Conservation (phyloP, 2,888 invertebrate species). For the Apamea crenata region DNA sequence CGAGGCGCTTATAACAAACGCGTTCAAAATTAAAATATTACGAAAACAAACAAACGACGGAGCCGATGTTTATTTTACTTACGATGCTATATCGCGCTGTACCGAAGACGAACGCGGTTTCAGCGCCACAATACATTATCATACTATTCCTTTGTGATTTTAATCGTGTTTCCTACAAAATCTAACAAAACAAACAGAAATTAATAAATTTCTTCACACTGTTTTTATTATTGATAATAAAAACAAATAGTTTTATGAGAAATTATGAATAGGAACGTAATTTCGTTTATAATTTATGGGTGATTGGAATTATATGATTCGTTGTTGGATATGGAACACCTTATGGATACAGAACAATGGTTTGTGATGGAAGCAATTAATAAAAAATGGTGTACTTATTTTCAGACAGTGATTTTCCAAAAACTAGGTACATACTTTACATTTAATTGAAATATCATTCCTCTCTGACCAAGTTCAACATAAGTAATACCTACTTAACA, state of each 20-base stretch:
- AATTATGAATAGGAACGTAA: constrained; percentile 56
- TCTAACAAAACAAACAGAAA: constrained; percentile 62
- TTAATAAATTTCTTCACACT: constrained; percentile 63
- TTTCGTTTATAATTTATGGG: constrained; percentile 53
- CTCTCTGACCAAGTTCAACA: not conserved
- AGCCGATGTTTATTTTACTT: constrained; percentile 78
- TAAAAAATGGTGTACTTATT: not conserved
- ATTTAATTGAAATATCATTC: not conserved
- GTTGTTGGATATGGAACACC: constrained; percentile 59
- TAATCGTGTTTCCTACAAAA: constrained; percentile 62
- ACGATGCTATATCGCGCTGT: constrained; percentile 78
- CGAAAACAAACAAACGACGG: constrained; percentile 83
- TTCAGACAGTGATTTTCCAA: not conserved
- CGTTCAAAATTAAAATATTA: constrained; percentile 86
- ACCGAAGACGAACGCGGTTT: constrained; percentile 77
- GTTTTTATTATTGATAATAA: constrained; percentile 56
- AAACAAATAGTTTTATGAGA: constrained; percentile 57
- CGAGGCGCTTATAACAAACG: constrained; percentile 78
- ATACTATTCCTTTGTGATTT: constrained; percentile 66
- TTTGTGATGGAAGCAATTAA: constrained; percentile 12
- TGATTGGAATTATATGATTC: constrained; percentile 51
- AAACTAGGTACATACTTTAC: not conserved
- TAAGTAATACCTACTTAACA: no score
- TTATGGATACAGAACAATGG: constrained; percentile 14
- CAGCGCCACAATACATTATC: constrained; percentile 66